Base-by-base conservation (phyloP, 2,888 invertebrate genomes). In the Cataglyphis albicans region DNA sequence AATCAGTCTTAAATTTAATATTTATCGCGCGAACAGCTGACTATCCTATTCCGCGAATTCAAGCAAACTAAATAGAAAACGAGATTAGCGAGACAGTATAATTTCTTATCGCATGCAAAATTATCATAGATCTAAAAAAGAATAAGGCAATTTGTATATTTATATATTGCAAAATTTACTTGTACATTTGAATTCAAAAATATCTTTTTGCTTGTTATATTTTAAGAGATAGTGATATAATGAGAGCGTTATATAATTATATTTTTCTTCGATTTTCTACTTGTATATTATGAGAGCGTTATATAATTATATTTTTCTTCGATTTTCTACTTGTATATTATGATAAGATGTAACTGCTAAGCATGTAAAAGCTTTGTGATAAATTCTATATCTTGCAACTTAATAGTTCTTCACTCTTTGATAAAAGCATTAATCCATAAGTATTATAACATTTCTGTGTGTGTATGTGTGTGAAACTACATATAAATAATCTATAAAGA, bases 1-100 rank as follows among this genome's bases (percentile, higher is more conserved):
- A 67, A 41, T 29, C 82, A 59, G 63, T 38, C 6, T 64, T 82
- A 78, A 87, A 87, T 89, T 88, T 85, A 82, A 85, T 83, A 75
- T 81, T 81, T 67, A 78, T 65, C 64, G 29, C 12, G 3, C 59
- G 0, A 12, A 1, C 59, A 1, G n/a, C 44, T 44, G 12, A 21
- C 55, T 67, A 86, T 89, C 32, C 85, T 64, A 85, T 74, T 89
- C 89, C 25, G 15, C 18, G 63, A 48, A 81, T 15, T 6, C 68
- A 59, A 82, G 57, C 65, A 83, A 83, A 87, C 81, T 4, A 68
- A 68, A 35, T 35, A 44, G 12, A 15, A 44, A 12, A 44, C 15
- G 41, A 41, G 32, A 12, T 15, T 32, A n/a, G 2, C 48, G n/a
- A 21, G 7, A 55, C 64, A 25, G 35, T 18, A 82, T 68, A 82